phyloP scores from a whole-genome alignment of 2,113 vertebrate species.

The Castor canadensis region DNA sequence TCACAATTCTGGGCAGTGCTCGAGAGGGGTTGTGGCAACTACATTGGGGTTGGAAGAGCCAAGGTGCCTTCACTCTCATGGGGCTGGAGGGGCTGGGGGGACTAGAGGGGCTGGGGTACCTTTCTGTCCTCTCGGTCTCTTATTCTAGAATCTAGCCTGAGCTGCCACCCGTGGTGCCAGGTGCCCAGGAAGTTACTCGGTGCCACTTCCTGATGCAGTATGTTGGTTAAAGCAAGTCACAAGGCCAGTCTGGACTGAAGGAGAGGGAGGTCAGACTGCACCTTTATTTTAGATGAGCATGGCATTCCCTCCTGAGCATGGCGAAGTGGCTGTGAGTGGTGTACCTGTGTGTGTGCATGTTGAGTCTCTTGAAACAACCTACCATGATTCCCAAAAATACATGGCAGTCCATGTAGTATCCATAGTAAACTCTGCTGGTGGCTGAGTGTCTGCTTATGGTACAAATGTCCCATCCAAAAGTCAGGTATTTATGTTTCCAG shows the following conservation, averaged over 20 bases:
- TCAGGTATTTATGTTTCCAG: too few relatives aligned
- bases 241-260: background rate
- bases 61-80: constrained; percentile 18
- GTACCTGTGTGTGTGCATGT: background rate
- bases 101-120: too few relatives aligned
- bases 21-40: constrained; percentile 31
- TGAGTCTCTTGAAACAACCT: background rate
- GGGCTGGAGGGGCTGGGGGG: too few relatives aligned
- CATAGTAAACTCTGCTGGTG: background rate
- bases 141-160: background rate
- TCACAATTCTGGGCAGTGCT: constrained; percentile 29
- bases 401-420: background rate
- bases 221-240: background rate
- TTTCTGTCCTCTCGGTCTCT: background rate
- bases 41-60: background rate
- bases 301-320: too few relatives aligned
- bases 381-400: background rate
- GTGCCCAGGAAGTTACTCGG: background rate
- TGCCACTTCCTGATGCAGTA: background rate
- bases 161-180: background rate
- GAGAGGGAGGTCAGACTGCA: too few relatives aligned
- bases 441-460: background rate
- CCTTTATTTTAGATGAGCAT: background rate
- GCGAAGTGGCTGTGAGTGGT: too few relatives aligned
- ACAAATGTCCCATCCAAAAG: background rate